Conservation (phyloP, 2,888 invertebrate species). For the Octodonta nipae region DNA sequence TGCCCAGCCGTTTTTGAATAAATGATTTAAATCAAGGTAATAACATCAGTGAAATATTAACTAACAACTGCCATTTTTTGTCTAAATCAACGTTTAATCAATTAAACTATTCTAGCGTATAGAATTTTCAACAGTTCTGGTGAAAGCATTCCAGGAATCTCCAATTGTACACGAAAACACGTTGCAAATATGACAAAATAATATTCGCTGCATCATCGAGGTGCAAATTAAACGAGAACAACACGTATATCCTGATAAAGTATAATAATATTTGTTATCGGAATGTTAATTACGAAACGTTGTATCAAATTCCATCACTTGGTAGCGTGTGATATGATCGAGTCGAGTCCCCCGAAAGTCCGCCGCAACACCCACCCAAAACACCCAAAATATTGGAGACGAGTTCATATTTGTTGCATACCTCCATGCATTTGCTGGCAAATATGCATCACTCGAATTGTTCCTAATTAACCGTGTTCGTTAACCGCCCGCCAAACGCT, state of each 20-base stretch:
- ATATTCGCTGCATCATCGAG: no score
- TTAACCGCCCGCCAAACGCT: neutral
- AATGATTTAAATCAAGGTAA: no score
- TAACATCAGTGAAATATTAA: no score
- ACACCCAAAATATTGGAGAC: slow-evolving; percentile 25
- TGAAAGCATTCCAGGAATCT: no score
- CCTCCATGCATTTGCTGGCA: slow-evolving; percentile 27
- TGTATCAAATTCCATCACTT: slow-evolving; percentile 24
- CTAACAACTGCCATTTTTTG: no score
- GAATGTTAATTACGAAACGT: slow-evolving; percentile 32
- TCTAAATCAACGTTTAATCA: no score
- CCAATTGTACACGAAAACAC: no score
- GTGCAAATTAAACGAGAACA: neutral
- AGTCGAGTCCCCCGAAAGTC: slow-evolving; percentile 15
- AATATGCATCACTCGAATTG: slow-evolving; percentile 29
- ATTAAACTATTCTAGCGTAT: no score
- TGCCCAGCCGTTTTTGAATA: no score
- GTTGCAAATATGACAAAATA: no score
- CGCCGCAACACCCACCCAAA: slow-evolving; percentile 20
- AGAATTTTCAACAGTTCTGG: no score
- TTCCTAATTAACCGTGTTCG: slow-evolving; percentile 14
- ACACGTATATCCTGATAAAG: slow-evolving; percentile 1
- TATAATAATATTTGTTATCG: no score
- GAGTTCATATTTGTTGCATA: slow-evolving; percentile 32
- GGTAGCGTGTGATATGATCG: slow-evolving; percentile 20